Percentiles rank a stretch among this genome's conserved stretches.
Evolutionary conservation across 2,888 invertebrate species (phyloP).

Genomic region (Tetragonisca angustula): DNA sequence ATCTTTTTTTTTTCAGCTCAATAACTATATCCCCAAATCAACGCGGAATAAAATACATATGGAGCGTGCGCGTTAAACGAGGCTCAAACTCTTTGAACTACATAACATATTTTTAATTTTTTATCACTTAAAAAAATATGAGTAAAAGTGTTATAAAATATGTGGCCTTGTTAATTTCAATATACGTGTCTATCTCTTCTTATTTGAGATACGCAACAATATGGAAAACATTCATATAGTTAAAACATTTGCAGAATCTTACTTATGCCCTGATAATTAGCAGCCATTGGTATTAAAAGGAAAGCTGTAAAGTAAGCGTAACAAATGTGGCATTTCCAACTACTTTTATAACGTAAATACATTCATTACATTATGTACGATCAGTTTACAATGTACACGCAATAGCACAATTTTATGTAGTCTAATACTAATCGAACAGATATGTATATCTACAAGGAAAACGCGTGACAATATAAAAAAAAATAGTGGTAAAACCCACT

Average conservation of each 20-base stretch:
- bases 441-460: background rate
- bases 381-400: background rate
- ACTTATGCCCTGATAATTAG: background rate
- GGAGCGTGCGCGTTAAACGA: background rate
- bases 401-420: background rate
- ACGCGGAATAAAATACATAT: slow-evolving; percentile 9
- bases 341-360: background rate
- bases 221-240: slow-evolving; percentile 3
- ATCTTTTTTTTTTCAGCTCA: slow-evolving; percentile 11
- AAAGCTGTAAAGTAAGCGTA: background rate
- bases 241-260: slow-evolving; percentile 17
- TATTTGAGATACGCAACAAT: slow-evolving; percentile 18
- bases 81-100: slow-evolving; percentile 1
- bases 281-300: background rate
- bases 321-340: background rate
- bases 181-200: background rate
- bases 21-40: slow-evolving; percentile 28
- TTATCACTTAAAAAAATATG: slow-evolving; percentile 27
- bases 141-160: slow-evolving; percentile 51
- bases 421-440: background rate
- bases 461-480: background rate
- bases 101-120: slow-evolving; percentile 16
- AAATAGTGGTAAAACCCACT: background rate
- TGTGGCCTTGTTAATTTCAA: slow-evolving; percentile 31
- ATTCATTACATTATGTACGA: background rate